Percentiles rank a stretch among this genome's conserved stretches.
Conservation (phyloP, 2,888 invertebrate species). For the Agonopterix arenella region DNA sequence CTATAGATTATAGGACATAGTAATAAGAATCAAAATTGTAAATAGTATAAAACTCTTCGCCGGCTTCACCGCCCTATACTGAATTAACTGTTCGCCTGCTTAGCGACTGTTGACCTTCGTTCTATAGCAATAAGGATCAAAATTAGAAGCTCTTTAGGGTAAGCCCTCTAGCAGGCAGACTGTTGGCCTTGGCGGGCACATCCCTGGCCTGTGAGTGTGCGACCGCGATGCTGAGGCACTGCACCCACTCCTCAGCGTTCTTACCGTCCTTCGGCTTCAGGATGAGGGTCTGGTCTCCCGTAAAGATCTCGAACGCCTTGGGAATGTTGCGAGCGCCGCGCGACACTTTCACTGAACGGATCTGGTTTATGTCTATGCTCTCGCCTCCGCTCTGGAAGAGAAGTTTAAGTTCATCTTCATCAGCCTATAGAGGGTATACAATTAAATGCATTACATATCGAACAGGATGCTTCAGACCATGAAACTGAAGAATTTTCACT, state of each 20-base stretch:
- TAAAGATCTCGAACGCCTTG: conserved; percentile 97
- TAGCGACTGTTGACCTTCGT: no score
- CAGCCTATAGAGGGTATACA: no score
- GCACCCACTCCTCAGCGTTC: conserved; percentile 97
- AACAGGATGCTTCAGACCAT: no score
- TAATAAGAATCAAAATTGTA: no score
- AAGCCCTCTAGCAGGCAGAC: conserved; percentile 65
- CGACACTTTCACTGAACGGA: conserved; percentile 95
- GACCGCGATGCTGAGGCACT: conserved; percentile 94
- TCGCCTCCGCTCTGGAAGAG: conserved; percentile 85
- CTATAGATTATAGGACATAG: no score
- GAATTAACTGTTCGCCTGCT: no score
- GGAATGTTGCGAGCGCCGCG: conserved; percentile 94
- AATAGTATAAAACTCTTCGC: no score
- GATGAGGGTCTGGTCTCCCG: conserved; percentile 93
- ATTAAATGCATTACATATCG: no score
- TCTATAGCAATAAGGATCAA: background rate
- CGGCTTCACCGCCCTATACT: no score
- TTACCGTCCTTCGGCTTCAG: conserved; percentile 96
- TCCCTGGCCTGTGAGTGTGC: conserved; percentile 88
- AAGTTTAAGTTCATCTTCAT: background rate
- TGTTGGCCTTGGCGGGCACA: conserved; percentile 68
- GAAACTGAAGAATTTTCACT: no score
- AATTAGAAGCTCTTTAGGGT: conserved; percentile 64
- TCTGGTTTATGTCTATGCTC: conserved; percentile 94